Conservation (phyloP, 2,113 vertebrate species). For the Galemys pyrenaicus region DNA sequence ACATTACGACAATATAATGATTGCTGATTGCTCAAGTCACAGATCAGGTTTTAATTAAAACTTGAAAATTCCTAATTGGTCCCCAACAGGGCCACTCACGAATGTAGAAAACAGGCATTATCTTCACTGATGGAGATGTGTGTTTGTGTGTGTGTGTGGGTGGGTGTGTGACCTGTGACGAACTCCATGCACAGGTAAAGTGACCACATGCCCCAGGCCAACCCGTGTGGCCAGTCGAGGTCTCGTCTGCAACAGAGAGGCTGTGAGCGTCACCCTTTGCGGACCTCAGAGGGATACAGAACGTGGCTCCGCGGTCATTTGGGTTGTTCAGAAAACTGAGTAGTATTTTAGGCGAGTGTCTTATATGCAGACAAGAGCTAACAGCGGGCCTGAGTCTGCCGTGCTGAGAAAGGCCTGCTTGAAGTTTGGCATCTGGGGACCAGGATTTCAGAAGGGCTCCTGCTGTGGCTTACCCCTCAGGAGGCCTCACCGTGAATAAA, state of each 20-base stretch:
- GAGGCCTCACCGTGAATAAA: background rate
- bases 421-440: background rate
- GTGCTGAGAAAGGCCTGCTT: background rate
- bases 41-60: slow-evolving; percentile 31
- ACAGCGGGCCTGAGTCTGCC: background rate
- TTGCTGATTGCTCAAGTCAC: background rate
- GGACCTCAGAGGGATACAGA: background rate
- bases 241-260: too few relatives aligned
- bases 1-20: slow-evolving; percentile 12
- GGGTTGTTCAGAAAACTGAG: background rate
- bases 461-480: background rate
- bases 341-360: background rate
- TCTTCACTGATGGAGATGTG: background rate
- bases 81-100: background rate
- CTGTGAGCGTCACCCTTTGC: background rate
- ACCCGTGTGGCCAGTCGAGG: rapidly evolving
- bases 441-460: background rate
- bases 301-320: background rate
- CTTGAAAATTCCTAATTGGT: background rate
- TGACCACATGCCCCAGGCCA: too few relatives aligned
- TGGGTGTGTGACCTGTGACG: background rate
- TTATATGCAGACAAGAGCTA: background rate
- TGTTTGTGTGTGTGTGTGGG: background rate
- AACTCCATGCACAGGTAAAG: background rate
- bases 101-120: background rate